Conservation (phyloP, 2,888 invertebrate species). For the Drosophila colorata region DNA sequence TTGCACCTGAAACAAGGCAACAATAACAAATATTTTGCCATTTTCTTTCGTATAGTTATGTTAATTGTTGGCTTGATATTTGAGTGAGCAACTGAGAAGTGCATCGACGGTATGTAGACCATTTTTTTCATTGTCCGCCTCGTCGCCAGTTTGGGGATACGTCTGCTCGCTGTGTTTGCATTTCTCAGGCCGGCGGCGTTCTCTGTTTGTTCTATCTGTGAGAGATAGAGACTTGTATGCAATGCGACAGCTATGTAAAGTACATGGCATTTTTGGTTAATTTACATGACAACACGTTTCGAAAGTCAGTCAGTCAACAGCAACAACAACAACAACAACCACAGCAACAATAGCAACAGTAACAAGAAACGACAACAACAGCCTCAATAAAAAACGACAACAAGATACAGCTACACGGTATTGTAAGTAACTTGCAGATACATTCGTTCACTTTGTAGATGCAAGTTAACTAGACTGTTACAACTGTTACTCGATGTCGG, state of each 20-base stretch:
- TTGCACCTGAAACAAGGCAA: neutral
- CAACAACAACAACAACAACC: conserved; percentile 30
- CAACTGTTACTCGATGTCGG: conserved; percentile 44
- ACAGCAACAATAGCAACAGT: conserved; percentile 23
- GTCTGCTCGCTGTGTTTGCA: conserved; percentile 61
- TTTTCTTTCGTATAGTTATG: conserved; percentile 8
- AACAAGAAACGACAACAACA: conserved; percentile 10
- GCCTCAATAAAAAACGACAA: conserved; percentile 31
- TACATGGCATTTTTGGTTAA: conserved; percentile 72
- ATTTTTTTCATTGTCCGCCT: neutral
- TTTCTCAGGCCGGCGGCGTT: conserved; percentile 68
- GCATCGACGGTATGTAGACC: conserved; percentile 20
- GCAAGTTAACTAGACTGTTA: conserved; percentile 80
- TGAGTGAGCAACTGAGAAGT: conserved; percentile 23
- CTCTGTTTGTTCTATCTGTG: conserved; percentile 63
- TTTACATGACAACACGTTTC: conserved; percentile 80
- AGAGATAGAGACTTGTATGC: conserved; percentile 32
- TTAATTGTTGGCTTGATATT: conserved; percentile 12
- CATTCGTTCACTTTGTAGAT: conserved; percentile 69
- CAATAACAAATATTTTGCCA: conserved; percentile 7
- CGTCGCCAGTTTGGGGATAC: conserved; percentile 2
- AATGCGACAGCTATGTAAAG: conserved; percentile 44
- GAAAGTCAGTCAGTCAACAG: conserved; percentile 72
- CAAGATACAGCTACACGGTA: conserved; percentile 39
- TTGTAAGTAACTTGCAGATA: conserved; percentile 66